Base-by-base conservation (phyloP, 2,113 vertebrate species). In the Urocolius indicus region DNA sequence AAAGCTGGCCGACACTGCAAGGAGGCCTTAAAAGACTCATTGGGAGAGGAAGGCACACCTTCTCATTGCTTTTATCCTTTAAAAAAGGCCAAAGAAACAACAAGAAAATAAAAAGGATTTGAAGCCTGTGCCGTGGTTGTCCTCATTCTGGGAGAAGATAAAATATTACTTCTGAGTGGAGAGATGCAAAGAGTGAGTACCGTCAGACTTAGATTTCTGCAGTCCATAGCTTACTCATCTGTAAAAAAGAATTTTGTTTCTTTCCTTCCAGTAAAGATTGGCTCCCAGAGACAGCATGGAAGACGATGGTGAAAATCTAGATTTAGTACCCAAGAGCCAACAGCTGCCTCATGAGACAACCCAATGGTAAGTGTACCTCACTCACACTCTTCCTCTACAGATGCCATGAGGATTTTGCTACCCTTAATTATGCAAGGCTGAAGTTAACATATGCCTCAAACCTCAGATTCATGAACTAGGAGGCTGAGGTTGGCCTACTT, bases 1-100 rank as follows among this genome's bases (percentile, higher is more conserved):
- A 16, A 13, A 26, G 26, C 14, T 36, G 46, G 18, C 24, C 57
- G 84, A 11, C 7, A 2, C 0, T 1, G 32, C 48, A 61, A 57
- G 65, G 26, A 73, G 46, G 38, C 32, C 51, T 69, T 71, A 21
- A 26, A 65, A 61, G 29, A 29, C n/a, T 21, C 1, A 0, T 5
- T 0, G 0, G 12, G 41, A 16, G 20, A 46, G 5, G 21, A 17
- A 67, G 15, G 13, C 2, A 3, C 24, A 90, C 18, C 3, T 3
- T 74, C 29, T 21, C 19, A 6, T 23, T 66, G 23, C 34, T 87
- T 68, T 26, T 90, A 9, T 16, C 18, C 30, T 5, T 13, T 61
- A 30, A 20, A 65, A 75, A 55, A 16, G 2, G 5, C 16, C 0
- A 6, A 10, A 19, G 6, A 12, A 41, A 41, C 38, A 41, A 41